Base-by-base conservation (phyloP, 2,113 vertebrate species). In the Cavia porcellus region DNA sequence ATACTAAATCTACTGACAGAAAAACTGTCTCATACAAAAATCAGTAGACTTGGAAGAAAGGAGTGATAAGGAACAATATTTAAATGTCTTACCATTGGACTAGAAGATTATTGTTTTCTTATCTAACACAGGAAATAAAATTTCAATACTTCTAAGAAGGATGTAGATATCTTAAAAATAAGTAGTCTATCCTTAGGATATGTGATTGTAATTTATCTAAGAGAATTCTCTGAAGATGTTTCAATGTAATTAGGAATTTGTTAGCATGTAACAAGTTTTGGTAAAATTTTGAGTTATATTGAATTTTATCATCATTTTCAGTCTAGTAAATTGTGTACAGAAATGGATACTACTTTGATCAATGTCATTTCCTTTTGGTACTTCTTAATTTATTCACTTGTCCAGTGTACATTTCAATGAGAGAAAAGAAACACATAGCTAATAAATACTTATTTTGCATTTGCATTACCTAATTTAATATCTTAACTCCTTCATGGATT, bases 321-420 rank as follows among this genome's bases (percentile, higher is more conserved):
- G 90, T n/a, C 30, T 96, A 81, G 68, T 87, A 86, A 97, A 79
- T 94, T 47, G 61, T 91, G 70, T 42, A 86, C 11, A 93, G 55
- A 94, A 68, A 89, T 61, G 95, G 8, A 47, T 83, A 28, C 42
- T 84, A 80, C 50, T 91, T 86, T 86, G 66, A 84, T 92, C 84
- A 83, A 93, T 96, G 30, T 92, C 66, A 85, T 93, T 96, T 86
- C 81, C 68, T 93, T 94, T 93, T 77, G 11, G 59, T 86, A 90
- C 55, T 86, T 96, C 66, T 93, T 86, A 95, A 93, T 94, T 91
- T 96, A 95, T 95, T 64, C 5, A 81, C 38, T 61, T 96, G 75
- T 92, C 87, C 22, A 90, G 47, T 55, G 88, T 89, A 94, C 20
- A 84, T 84, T 97, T 95, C 72, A 94, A 30, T 90, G 62, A 95